These are phyloP conservation scores for Dromaius novaehollandiae DNA, from an alignment of 2,113 vertebrate genomes.

Conservation along the genomic window DNA sequence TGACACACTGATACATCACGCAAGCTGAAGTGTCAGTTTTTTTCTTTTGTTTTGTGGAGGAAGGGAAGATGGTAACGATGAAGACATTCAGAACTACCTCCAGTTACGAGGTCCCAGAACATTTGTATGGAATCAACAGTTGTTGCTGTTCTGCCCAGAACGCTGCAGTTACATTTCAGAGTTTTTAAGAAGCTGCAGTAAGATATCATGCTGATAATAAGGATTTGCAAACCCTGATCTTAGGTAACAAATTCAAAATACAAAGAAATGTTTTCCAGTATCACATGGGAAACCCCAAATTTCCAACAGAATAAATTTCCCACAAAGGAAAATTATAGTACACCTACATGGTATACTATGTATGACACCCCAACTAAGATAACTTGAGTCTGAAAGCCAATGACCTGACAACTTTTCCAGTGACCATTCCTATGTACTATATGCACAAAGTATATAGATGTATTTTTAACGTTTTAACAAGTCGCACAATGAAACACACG, in stretches of 20 bases:
- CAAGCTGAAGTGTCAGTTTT: too few relatives aligned
- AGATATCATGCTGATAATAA: background rate
- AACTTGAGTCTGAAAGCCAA: background rate
- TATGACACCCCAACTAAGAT: background rate
- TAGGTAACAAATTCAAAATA: background rate
- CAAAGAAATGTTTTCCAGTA: background rate
- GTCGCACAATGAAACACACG: background rate
- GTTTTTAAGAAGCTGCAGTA: background rate
- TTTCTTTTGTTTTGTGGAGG: too few relatives aligned
- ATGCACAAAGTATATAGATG: background rate
- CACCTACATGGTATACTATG: background rate
- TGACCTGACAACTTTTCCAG: background rate
- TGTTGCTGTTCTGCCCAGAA: too few relatives aligned
- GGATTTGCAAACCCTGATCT: background rate
- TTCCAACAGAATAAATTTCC: background rate
- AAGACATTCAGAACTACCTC: background rate
- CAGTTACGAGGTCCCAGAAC: background rate
- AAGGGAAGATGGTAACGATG: background rate
- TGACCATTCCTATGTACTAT: accelerated
- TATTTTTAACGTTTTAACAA: background rate
- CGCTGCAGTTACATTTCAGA: background rate
- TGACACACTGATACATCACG: too few relatives aligned
- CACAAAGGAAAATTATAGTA: background rate
- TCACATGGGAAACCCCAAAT: background rate
- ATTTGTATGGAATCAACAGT: background rate